These are phyloP conservation scores for Egretta garzetta DNA, from an alignment of 2,113 vertebrate species.

Conservation along the genomic window DNA sequence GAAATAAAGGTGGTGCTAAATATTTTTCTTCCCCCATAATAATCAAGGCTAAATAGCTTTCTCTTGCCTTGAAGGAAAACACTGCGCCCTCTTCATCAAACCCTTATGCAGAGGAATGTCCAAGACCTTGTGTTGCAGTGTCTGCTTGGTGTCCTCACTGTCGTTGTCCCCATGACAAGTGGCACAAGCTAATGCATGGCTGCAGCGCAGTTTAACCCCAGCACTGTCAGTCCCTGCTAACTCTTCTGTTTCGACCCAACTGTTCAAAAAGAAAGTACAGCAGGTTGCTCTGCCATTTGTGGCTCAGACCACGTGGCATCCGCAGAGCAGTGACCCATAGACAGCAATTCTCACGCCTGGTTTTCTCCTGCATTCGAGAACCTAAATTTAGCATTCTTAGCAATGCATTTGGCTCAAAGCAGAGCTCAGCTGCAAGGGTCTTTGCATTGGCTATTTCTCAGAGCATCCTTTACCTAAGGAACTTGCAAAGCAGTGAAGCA, in stretches of 20 bases:
- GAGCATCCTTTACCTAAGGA: conserved; percentile 28
- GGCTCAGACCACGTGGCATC: background rate
- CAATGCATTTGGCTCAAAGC: conserved; percentile 28
- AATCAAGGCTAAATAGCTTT: background rate
- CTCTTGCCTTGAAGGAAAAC: background rate
- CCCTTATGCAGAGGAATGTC: background rate
- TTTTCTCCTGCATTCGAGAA: background rate
- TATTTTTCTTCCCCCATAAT: background rate
- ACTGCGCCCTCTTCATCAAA: background rate
- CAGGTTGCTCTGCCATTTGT: background rate
- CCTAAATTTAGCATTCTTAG: conserved; percentile 38
- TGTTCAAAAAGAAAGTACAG: background rate
- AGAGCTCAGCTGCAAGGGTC: conserved; percentile 41
- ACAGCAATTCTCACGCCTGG: background rate
- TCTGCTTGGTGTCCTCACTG: background rate
- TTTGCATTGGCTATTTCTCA: conserved; percentile 15
- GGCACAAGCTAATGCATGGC: background rate
- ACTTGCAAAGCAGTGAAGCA: background rate
- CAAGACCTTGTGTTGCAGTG: background rate
- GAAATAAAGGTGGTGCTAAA: background rate
- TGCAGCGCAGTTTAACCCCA: background rate
- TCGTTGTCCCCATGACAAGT: background rate
- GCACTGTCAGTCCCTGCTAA: background rate
- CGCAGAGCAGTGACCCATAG: background rate
- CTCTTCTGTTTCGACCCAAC: background rate